Evolutionary conservation across 2,797 vertebrate genomes (phyloP), one percentile per base, ranked within the genome.

Genomic region (Muraenolepis orangiensis): DNA sequence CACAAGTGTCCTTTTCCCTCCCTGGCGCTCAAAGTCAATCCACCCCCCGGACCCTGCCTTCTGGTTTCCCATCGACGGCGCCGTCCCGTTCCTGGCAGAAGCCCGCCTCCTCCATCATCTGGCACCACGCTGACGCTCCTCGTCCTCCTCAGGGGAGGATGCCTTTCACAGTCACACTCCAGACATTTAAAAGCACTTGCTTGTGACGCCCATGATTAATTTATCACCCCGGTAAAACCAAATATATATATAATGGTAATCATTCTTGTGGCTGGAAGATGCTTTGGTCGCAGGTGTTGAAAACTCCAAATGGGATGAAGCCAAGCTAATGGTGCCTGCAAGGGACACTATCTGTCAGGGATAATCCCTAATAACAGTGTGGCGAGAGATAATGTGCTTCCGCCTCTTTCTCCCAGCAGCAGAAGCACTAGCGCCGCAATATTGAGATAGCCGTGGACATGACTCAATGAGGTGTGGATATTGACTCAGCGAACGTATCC

Each of bases 311-410:
- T 89, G 88, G 90, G 89, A 93, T 91, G 85, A 90, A 89, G 88
- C 86, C 85, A 85, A 87, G 89, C 88, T 94, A 94, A 94, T 94
- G 92, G 90, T 92, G 91, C 92, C 93, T 92, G 87, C 87, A 88
- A 93, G 91, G 91, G 80, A 93, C 91, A 88, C 81, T 86, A 90
- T 93, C 87, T 88, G 90, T 91, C 91, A 91, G 87, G 87, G 89
- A 91, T 92, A 93, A 93, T 93, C 89, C 90, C 85, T 86, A 91
- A 91, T 92, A 92, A 92, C 88, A 88, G 86, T 73, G 69, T 36
- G 75, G 83, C 89, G 57, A 91, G 83, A 90, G 90, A 93, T 93
- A 93, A 91, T 92, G 85, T 81, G 79, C 86, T 78, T 76, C 80
- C 78, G 78, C 66, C 76, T 85, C 66, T 79, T 64, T 64, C 23